Evolutionary conservation across 2,113 vertebrate genomes (phyloP), one percentile per base, ranked within the genome.

Genomic region (Chamaetylas fuelleborni): DNA sequence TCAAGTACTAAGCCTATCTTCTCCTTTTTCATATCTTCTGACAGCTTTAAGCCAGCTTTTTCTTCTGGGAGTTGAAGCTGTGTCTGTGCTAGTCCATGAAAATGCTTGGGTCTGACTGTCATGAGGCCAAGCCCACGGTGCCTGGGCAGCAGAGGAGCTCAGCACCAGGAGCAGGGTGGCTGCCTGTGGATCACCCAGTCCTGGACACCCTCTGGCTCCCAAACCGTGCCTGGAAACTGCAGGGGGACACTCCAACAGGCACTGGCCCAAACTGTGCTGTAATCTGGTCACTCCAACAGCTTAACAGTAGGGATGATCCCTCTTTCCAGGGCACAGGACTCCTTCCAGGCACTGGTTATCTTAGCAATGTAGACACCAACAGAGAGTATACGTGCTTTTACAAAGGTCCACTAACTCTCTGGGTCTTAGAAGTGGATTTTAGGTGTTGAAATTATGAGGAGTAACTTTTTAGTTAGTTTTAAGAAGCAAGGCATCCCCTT

Each of bases 121-220:
- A 1, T 2, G 17, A 66, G 18, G 33, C 42, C 0, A 3, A 94
- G 56, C 14, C 48, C 45, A 20, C 1, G 1, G 18, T 45, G 10
- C 23, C 54, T 77, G 71, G 36, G 45, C 0, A 0, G 36, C 45
- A 73, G 47, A 57, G 36, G 47, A 88, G 14, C 36, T 76, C 1
- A 0, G 43, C 2, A 2, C 29, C 11, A 0, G 1, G 74, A 80
- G 26, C n/a, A 76, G n/a, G 13, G 45, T 56, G 24, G 38, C n/a
- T 86, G 26, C 0, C 0, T 50, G 12, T 36, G 57, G 74, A 61
- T 11, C 12, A 25, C 31, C 7, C 0, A 0, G 19, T 86, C 54
- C 54, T 65, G 62, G 45, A 73, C 51, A 65, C 33, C 19, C 25
- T 57, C 53, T 1, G 18, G 5, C 58, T 88, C 45, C 74, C 42